Base-by-base conservation (phyloP, 2,888 invertebrate genomes). In the Dinocampus coccinellae region DNA sequence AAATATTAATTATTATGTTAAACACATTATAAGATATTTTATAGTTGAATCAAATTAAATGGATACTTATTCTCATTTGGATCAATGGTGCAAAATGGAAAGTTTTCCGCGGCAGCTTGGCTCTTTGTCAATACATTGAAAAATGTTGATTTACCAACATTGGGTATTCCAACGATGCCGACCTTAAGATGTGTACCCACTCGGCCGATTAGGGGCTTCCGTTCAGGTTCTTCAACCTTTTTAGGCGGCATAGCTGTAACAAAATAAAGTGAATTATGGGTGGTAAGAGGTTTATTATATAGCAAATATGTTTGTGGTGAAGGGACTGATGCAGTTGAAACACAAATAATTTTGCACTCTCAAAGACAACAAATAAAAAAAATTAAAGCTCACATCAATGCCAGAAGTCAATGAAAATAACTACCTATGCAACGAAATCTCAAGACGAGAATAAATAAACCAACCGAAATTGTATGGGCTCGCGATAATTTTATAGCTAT, bases 41-140 rank as follows among this genome's bases (percentile, higher is more conserved):
- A 6, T 29, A 65, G 22, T 11, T 1, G 16, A 16, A 16, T 47
- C 7, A 4, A 47, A 20, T 7, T 3, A 3, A 7, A 7, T 57
- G 36, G 29, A 66, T 94, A 97, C 97, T 97, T 96, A 97, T 97
- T 98, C 92, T 99, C 99, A 95, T 99, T 99, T 61, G 99, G 99
- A 89, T 99, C 98, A 87, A 99, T 99, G 88, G 99, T 99, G 90
- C 99, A 99, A 91, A 99, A 99, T 0, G 99, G 99, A 87, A 99
- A 99, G 88, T 99, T 99, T 88, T 99, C 99, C 65, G 99, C 99
- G 69, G 97, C 94, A 6, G 97, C 99, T 84, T 95, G 94, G 87
- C 98, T 98, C 88, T 99, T 97, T 34, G 99, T 99, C 76, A 99
- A 89, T 26, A 99, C 98, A 89, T 99, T 99, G 91, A 99, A 99